Conservation (phyloP, 2,797 vertebrate genomes). For the Poeciliopsis turneri region DNA sequence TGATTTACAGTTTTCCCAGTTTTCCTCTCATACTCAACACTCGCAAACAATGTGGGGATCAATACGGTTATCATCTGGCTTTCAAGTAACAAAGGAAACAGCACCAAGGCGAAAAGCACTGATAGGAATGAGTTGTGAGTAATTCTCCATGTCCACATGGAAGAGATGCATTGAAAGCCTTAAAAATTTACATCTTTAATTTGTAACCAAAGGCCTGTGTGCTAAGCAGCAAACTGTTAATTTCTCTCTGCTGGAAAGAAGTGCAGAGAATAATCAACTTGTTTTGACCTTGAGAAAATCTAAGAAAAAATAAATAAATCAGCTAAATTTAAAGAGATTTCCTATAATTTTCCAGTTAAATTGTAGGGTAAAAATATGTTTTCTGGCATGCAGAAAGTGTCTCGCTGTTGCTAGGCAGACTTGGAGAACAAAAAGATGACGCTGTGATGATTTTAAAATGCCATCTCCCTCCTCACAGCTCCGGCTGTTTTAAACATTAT, state of each 20-base stretch:
- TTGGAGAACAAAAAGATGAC: not conserved
- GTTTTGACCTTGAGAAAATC: too few species aligned
- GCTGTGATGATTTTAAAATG: not conserved
- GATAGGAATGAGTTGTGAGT: too few species aligned
- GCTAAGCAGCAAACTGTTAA: too few species aligned
- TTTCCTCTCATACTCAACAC: not conserved
- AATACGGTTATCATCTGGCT: constrained; percentile 22
- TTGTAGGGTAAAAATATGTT: not conserved
- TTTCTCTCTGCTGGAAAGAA: too few species aligned
- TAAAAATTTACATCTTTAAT: not conserved
- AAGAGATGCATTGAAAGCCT: not conserved
- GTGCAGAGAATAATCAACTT: too few species aligned
- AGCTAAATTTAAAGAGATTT: too few species aligned
- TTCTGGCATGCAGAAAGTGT: not conserved
- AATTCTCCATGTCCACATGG: not conserved
- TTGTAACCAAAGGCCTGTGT: too few species aligned
- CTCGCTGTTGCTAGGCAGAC: not conserved
- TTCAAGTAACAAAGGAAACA: not conserved
- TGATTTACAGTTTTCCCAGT: constrained; percentile 27
- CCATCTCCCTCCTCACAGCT: not conserved
- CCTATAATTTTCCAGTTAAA: not conserved
- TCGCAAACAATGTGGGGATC: constrained; percentile 5
- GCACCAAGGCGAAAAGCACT: not conserved
- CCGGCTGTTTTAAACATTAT: not conserved
- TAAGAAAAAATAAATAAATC: too few species aligned